These are phyloP conservation scores for Athene cunicularia DNA, from an alignment of 2,113 vertebrate genomes.

Conservation along the genomic window DNA sequence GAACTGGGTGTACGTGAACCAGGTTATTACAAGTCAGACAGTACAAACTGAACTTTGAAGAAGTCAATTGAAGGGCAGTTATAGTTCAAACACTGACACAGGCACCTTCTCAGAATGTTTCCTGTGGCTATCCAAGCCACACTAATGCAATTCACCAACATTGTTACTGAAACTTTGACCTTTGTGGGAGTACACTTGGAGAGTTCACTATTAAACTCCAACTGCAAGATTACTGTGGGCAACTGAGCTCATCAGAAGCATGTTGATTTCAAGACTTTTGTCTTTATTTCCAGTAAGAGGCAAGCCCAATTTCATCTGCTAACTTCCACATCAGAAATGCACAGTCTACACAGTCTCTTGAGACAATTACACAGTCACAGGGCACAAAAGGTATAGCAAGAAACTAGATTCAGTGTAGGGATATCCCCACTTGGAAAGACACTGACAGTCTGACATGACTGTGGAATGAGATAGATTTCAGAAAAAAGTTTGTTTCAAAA, in stretches of 20 bases:
- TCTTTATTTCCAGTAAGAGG: background rate
- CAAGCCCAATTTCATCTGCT: background rate
- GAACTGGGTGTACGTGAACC: background rate
- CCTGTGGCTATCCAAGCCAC: background rate
- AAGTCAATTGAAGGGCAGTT: slow-evolving; percentile 57
- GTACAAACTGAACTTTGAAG: background rate
- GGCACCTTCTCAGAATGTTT: background rate
- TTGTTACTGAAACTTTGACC: background rate
- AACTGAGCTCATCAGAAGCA: background rate
- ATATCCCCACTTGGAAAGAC: background rate
- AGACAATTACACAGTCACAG: background rate
- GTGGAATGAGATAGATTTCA: background rate
- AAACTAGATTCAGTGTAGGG: background rate
- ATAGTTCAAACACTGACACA: slow-evolving; percentile 25
- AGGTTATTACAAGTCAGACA: background rate
- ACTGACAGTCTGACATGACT: background rate
- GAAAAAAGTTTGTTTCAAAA: background rate
- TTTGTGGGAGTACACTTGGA: background rate
- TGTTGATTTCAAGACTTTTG: background rate
- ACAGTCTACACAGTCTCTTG: background rate
- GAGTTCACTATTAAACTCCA: background rate
- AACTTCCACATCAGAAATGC: background rate
- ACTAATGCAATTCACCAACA: background rate
- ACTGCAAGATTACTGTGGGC: background rate
- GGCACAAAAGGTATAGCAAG: background rate